A percentile compares a stretch with the other conserved stretches of the same genome.
Evolutionary conservation across 2,113 vertebrate species (phyloP).

Genomic region (Barnardius zonarius): DNA sequence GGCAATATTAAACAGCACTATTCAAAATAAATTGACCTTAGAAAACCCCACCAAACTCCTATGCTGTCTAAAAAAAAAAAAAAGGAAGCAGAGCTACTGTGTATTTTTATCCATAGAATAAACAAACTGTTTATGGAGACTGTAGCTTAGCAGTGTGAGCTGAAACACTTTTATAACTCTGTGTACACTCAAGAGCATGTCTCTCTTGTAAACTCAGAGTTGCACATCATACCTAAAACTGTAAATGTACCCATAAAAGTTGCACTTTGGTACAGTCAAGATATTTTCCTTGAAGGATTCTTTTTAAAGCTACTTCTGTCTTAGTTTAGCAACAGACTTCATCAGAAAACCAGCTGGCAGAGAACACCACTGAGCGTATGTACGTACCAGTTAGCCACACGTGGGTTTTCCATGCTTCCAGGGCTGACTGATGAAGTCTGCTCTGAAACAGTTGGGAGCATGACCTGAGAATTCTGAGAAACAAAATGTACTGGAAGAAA

Average conservation of each 20-base stretch:
- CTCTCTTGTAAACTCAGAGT: not conserved
- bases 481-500: not conserved
- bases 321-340: not conserved
- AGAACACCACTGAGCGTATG: not conserved
- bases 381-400: fast-evolving
- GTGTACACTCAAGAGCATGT: not conserved
- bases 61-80: not conserved
- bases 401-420: not conserved
- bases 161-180: not conserved
- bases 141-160: not conserved
- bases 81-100: not conserved
- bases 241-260: not conserved
- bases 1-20: not conserved
- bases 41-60: not conserved
- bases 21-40: not conserved
- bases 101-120: not conserved
- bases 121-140: not conserved
- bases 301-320: not conserved
- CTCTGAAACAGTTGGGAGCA: not conserved
- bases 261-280: not conserved
- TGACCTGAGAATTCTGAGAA: not conserved
- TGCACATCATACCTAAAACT: not conserved
- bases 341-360: not conserved
- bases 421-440: not conserved
- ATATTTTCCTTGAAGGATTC: not conserved